Percentiles rank a stretch among this genome's conserved stretches.
Conservation (phyloP, 92 coral and sea anemone species). For the Parazoanthus atlanticus region DNA sequence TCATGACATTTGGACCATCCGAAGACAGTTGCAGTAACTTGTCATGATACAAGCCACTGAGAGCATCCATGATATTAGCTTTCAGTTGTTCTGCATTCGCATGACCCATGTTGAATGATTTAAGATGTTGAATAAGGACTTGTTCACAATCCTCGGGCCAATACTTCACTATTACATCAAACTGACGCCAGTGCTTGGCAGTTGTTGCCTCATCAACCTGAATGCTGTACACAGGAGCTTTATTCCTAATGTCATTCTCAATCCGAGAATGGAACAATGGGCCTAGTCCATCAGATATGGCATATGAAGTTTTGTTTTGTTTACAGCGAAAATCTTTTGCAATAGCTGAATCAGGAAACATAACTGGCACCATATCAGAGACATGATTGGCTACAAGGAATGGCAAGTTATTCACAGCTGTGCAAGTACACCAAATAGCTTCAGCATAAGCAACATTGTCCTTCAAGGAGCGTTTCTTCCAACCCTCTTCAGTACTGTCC, state of each 20-base stretch:
- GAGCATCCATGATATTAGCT: conserved; percentile 49
- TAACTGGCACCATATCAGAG: conserved; percentile 46
- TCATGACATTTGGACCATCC: conserved; percentile 47
- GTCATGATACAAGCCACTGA: conserved; percentile 42
- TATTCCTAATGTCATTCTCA: conserved; percentile 44
- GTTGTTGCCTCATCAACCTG: conserved; percentile 50
- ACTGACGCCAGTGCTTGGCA: conserved; percentile 49
- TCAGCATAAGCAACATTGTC: conserved; percentile 45
- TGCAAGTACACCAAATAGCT: conserved; percentile 44
- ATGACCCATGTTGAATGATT: conserved; percentile 48
- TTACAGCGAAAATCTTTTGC: conserved; percentile 39
- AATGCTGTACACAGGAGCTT: conserved; percentile 46
- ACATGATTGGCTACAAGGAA: conserved; percentile 46
- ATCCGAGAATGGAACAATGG: conserved; percentile 46
- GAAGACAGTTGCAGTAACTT: conserved; percentile 49
- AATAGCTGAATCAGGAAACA: conserved; percentile 42
- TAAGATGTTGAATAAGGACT: conserved; percentile 46
- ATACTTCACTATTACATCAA: conserved; percentile 47
- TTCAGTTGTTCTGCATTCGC: conserved; percentile 49
- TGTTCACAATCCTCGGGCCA: conserved; percentile 49
- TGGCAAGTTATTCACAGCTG: conserved; percentile 42
- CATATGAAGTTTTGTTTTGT: conserved; percentile 44
- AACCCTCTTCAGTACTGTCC: conserved; percentile 37
- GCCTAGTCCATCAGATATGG: conserved; percentile 45
- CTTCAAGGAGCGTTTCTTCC: conserved; percentile 47